Percentiles rank a stretch among this genome's conserved stretches.
Evolutionary conservation across 1,140 invertebrate species (phyloP).

Genomic region (Cydia amplana): DNA sequence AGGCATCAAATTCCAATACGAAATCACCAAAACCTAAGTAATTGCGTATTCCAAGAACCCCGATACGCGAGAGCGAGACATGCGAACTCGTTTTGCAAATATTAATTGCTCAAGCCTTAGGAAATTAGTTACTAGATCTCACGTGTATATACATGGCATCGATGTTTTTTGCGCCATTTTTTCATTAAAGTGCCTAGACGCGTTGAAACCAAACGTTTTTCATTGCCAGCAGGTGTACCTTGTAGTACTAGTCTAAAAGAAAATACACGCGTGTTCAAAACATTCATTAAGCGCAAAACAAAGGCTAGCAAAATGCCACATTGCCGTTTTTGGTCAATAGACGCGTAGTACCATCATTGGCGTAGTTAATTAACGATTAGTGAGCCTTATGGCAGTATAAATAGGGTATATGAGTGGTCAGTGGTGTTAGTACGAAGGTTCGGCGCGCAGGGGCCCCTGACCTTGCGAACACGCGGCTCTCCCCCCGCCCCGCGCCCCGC

Average conservation of each 20-base stretch:
- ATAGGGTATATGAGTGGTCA: neutral
- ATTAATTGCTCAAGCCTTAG: conserved; percentile 27
- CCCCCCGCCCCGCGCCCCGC: conserved; percentile 38
- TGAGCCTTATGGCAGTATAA: neutral
- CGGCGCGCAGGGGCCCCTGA: conserved; percentile 55
- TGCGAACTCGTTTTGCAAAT: conserved; percentile 22
- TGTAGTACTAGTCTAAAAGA: neutral
- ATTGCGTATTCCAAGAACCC: neutral
- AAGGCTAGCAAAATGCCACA: neutral
- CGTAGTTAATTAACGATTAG: neutral
- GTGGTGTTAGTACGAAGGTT: conserved; percentile 23
- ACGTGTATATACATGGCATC: neutral
- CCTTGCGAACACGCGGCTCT: conserved; percentile 46
- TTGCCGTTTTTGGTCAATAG: conserved; percentile 29
- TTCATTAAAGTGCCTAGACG: neutral
- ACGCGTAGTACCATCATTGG: neutral
- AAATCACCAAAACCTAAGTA: conserved; percentile 20
- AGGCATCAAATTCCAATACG: conserved; percentile 3
- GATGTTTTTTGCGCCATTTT: conserved; percentile 25
- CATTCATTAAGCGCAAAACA: conserved; percentile 16
- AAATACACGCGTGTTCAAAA: neutral
- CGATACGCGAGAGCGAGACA: conserved; percentile 10
- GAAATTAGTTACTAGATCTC: conserved; percentile 17
- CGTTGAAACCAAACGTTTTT: conserved; percentile 15
- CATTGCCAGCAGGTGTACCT: conserved; percentile 5